Conservation (phyloP, 2,797 vertebrate genomes). For the Acestrorhynchus altus region DNA sequence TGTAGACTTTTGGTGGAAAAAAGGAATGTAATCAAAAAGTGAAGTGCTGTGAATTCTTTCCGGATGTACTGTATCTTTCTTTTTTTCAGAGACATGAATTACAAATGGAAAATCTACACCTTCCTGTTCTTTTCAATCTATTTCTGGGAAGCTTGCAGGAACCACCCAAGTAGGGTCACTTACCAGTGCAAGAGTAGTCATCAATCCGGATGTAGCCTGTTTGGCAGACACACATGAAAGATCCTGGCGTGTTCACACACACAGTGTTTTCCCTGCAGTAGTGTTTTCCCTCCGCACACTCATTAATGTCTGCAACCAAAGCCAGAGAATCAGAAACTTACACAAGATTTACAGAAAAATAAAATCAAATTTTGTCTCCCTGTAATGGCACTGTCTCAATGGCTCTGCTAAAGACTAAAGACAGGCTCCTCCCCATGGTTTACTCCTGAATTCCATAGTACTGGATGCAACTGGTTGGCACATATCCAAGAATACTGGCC, state of each 20-base stretch:
- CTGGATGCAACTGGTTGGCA: too few species aligned
- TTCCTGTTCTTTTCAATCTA: not conserved
- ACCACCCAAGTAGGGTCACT: conserved; percentile 25
- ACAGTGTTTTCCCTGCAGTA: conserved; percentile 87
- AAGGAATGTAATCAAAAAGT: too few species aligned
- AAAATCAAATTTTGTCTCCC: not conserved
- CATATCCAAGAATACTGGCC: too few species aligned
- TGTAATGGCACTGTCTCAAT: too few species aligned
- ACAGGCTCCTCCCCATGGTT: too few species aligned
- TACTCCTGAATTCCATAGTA: too few species aligned
- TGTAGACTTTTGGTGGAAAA: too few species aligned
- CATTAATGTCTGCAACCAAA: conserved; percentile 79
- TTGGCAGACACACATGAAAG: conserved; percentile 88
- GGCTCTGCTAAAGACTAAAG: too few species aligned
- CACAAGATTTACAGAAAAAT: not conserved
- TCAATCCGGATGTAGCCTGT: conserved; percentile 87
- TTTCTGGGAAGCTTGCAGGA: not conserved
- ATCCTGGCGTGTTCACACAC: conserved; percentile 85
- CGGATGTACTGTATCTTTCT: too few species aligned
- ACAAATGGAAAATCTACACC: conserved; percentile 12
- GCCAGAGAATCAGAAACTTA: not conserved
- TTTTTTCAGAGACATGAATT: conserved; percentile 24
- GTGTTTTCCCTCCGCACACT: conserved; percentile 86
- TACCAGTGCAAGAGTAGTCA: conserved; percentile 89
- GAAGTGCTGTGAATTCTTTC: too few species aligned